Percentiles rank a stretch among this genome's conserved stretches.
Conservation (phyloP, 1,140 invertebrate genomes). For the Temnothorax curvispinosus region DNA sequence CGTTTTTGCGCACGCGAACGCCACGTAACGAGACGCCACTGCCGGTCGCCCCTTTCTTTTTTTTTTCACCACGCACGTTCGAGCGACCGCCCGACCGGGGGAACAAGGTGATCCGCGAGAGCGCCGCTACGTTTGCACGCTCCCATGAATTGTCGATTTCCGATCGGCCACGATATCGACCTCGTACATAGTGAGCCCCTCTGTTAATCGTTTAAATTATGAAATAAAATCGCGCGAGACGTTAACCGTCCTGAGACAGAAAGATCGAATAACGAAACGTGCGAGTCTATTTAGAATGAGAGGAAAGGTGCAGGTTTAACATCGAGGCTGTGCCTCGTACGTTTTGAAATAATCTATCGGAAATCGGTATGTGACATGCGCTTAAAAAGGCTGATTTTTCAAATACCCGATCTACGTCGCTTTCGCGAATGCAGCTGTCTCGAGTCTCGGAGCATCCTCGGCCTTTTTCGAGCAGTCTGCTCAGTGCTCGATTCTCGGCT, state of each 20-base stretch:
- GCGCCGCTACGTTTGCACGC: not conserved
- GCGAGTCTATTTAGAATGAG: not conserved
- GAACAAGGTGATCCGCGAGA: not conserved
- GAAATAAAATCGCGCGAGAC: not conserved
- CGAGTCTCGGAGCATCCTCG: not conserved
- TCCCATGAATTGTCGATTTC: slow-evolving; percentile 21
- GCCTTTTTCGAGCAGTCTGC: slow-evolving; percentile 33
- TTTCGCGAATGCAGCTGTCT: not conserved
- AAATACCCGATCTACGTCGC: not conserved
- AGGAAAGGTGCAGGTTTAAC: not conserved
- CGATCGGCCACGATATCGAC: not conserved
- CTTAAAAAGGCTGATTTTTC: not conserved
- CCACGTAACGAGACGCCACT: slow-evolving; percentile 60
- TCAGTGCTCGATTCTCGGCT: slow-evolving; percentile 19
- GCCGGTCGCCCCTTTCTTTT: slow-evolving; percentile 51
- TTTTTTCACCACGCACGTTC: not conserved
- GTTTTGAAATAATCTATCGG: not conserved
- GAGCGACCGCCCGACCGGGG: not conserved
- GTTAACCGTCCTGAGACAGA: not conserved
- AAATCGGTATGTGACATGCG: not conserved
- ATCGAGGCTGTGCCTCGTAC: no score
- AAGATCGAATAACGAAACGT: not conserved
- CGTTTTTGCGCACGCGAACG: slow-evolving; percentile 60
- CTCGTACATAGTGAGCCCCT: not conserved
- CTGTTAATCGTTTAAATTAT: not conserved